A percentile compares a stretch with the other conserved stretches of the same genome.
These are phyloP conservation scores for Myodes glareolus DNA, from an alignment of 2,113 vertebrate genomes.

Conservation along the genomic window DNA sequence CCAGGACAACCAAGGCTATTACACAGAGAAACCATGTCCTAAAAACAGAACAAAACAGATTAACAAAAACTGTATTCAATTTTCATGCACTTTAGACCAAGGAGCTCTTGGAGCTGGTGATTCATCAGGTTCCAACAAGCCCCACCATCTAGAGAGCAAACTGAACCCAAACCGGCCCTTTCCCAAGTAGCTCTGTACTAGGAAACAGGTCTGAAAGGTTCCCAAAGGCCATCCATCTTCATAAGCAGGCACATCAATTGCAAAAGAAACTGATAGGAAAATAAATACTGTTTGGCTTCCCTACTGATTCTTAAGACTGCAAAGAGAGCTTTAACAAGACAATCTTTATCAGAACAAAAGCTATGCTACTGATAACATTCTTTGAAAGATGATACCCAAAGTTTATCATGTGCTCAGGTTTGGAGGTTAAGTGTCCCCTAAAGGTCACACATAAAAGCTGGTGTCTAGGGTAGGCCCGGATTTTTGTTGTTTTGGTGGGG, in stretches of 20 bases:
- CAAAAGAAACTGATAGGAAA: conserved; percentile 44
- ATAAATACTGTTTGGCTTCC: conserved; percentile 19
- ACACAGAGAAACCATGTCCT: neutral
- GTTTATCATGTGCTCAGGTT: neutral
- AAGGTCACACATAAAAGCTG: neutral
- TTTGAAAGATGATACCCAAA: neutral
- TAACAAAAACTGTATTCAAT: neutral
- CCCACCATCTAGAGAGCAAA: neutral
- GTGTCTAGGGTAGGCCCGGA: neutral
- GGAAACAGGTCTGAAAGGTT: neutral
- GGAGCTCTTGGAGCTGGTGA: neutral
- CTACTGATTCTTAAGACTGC: neutral
- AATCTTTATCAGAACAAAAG: neutral
- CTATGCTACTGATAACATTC: neutral
- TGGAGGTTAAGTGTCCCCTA: neutral
- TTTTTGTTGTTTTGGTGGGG: neutral
- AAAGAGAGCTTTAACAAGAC: conserved; percentile 17
- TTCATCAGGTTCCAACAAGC: neutral
- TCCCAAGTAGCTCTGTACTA: neutral
- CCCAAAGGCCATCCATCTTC: neutral
- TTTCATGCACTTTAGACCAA: neutral
- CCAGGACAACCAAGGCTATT: neutral
- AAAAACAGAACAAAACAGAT: neutral
- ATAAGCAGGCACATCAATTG: neutral
- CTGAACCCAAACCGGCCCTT: neutral